Evolutionary conservation across 2,888 invertebrate species (phyloP), one percentile per base, ranked within the genome.

Genomic region (Phytoseiulus persimilis): DNA sequence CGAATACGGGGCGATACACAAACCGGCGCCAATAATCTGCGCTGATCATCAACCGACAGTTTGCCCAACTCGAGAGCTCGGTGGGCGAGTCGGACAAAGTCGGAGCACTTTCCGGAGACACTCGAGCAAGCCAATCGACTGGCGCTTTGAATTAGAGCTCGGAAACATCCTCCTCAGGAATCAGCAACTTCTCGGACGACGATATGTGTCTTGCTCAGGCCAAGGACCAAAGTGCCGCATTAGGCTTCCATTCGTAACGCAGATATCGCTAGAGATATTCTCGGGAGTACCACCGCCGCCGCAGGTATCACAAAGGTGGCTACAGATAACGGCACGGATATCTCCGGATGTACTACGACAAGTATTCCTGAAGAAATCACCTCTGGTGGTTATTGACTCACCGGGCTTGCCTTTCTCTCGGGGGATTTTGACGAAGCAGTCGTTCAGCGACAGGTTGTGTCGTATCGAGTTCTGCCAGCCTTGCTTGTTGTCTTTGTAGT

Each of bases 401-500:
- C 87, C 93, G 0, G 93, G 93, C 90, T 93, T 93, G 5, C 91
- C 91, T 39, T 91, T 91, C 83, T 91, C 91, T 83, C 91, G 90
- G 0, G 91, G 90, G 1, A 91, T 91, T 90, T 91, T 91, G 28
- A 91, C n/a, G 83, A 91, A 91, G 45, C 91, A 91, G 89, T 91
- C 91, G 84, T 91, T 91, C 2, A 91, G 90, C n/a, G 91, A 91
- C n/a, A 91, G 90, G 89, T 91, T 91, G 89, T 91, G 91, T 14
- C 91, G 91, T 83, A 91, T 91, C 45, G 91, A 91, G 87, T 91
- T 91, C 89, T 91, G 91, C 91, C 91, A 91, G 32, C 93, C 93
- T 91, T 93, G 93, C 90, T 93, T 93, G 91, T 93, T 93, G 90
- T 93, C 93, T 90, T 93, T 93, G 91, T 93, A 93, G 90, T 93